Conservation (phyloP, 2,797 vertebrate genomes). For the Channallabes apus region DNA sequence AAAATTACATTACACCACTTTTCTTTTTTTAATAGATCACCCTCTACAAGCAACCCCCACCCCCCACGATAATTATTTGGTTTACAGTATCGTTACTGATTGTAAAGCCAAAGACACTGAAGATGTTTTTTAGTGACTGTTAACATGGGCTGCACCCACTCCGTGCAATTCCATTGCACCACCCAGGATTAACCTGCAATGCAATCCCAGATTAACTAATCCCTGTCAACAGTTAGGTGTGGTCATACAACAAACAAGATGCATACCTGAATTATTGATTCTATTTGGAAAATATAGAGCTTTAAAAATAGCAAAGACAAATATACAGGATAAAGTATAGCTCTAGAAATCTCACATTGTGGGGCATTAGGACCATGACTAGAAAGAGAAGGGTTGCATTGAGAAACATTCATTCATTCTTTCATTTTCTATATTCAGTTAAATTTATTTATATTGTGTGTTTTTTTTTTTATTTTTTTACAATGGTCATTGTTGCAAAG, state of each 20-base stretch:
- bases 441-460: too few relatives aligned
- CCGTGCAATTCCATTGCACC: slow-evolving; percentile 68
- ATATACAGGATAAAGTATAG: background rate
- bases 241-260: background rate
- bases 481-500: too few relatives aligned
- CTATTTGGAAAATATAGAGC: background rate
- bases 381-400: background rate
- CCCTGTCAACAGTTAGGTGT: slow-evolving; percentile 63
- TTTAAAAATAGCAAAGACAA: background rate
- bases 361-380: background rate
- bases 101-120: slow-evolving; percentile 46
- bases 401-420: background rate
- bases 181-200: slow-evolving; percentile 71
- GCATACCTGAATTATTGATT: background rate
- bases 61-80: slow-evolving; percentile 56
- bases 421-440: too few relatives aligned
- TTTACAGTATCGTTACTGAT: slow-evolving; percentile 55
- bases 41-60: slow-evolving; percentile 16
- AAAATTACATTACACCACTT: background rate
- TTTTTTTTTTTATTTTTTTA: too few relatives aligned
- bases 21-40: background rate
- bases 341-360: background rate
- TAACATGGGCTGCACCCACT: slow-evolving; percentile 63
- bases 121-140: slow-evolving; percentile 49
- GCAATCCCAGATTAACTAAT: slow-evolving; percentile 76